Evolutionary conservation across 1,140 invertebrate species (phyloP).

Genomic region (Drosophila repletoides): DNA sequence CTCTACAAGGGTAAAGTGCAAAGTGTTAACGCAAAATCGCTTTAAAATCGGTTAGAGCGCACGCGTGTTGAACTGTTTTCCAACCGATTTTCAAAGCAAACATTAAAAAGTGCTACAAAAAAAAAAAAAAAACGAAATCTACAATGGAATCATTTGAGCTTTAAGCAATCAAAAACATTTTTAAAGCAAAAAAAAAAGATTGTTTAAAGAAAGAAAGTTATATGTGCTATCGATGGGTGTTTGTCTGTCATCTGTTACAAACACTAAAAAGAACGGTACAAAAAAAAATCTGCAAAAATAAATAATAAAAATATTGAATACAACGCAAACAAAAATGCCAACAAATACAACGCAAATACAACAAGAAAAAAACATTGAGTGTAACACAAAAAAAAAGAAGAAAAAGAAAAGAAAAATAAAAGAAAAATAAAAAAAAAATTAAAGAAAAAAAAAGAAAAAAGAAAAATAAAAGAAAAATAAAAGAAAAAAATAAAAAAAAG

Average conservation of each 20-base stretch:
- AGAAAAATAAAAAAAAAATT: not conserved
- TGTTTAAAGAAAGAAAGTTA: conserved; percentile 22
- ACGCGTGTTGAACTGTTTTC: not conserved
- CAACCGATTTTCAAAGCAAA: conserved; percentile 49
- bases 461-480: no score
- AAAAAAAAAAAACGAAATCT: no score
- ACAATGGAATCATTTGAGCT: conserved; percentile 2
- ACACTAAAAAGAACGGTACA: conserved; percentile 20
- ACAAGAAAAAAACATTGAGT: not conserved
- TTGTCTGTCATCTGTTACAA: conserved; percentile 34
- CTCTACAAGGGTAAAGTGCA: conserved; percentile 18
- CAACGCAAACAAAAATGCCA: not conserved
- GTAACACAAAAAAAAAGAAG: not conserved
- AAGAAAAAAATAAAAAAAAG: no score
- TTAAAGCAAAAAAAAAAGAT: conserved; percentile 28
- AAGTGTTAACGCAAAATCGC: conserved; percentile 5
- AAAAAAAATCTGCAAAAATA: conserved; percentile 2
- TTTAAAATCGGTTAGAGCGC: conserved; percentile 50
- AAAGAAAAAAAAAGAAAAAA: no score
- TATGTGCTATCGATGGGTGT: conserved; percentile 9
- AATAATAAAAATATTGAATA: not conserved
- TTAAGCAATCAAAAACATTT: conserved; percentile 17
- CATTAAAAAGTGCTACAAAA: not conserved
- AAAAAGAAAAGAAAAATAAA: not conserved
- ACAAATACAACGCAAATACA: no score